These are phyloP conservation scores for Sturnus vulgaris DNA, from an alignment of 2,113 vertebrate species.

Conservation along the genomic window DNA sequence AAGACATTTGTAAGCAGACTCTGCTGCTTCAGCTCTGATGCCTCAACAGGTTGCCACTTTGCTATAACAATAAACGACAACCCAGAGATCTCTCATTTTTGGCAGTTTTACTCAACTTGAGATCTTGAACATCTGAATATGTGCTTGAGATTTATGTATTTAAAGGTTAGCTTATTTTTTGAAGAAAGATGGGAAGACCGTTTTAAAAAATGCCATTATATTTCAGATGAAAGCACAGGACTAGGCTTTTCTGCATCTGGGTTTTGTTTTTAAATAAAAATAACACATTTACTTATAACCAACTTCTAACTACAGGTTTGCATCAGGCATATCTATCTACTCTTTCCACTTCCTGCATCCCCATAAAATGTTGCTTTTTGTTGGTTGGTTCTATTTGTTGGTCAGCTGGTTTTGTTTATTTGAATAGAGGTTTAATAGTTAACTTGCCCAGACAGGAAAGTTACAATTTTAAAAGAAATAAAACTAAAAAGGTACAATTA, in stretches of 20 bases:
- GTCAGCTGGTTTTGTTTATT: not conserved
- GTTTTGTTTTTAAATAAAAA: not conserved
- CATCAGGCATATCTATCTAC: not conserved
- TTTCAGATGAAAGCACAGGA: not conserved
- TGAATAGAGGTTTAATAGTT: not conserved
- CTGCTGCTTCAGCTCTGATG: not conserved
- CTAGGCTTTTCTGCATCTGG: not conserved
- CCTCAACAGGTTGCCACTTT: not conserved
- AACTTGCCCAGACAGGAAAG: not conserved
- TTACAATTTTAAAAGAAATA: not conserved
- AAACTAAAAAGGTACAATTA: not conserved
- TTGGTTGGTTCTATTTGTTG: not conserved
- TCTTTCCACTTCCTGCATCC: not conserved
- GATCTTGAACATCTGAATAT: not conserved
- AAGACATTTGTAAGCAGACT: not conserved
- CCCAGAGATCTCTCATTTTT: not conserved
- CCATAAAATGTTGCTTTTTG: fast-evolving
- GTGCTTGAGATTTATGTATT: not conserved
- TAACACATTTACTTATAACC: not conserved
- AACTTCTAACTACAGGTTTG: not conserved
- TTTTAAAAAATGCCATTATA: not conserved
- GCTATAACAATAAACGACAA: not conserved
- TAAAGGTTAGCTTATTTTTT: not conserved
- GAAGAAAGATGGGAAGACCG: not conserved
- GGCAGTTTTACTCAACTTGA: not conserved